Conservation (phyloP, 2,888 invertebrate genomes). For the Mythimna loreyi region DNA sequence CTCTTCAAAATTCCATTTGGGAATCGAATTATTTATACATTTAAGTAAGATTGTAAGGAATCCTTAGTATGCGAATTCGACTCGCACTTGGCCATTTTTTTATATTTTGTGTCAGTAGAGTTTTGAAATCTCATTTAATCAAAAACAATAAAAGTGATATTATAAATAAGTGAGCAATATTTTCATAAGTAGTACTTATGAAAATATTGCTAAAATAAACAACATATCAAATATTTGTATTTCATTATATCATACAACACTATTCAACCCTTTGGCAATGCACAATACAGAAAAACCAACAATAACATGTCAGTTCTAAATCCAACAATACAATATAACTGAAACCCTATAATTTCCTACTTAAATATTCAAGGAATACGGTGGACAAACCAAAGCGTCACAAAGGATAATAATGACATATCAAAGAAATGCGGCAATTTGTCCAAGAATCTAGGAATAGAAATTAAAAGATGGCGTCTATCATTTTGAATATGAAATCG, state of each 20-base stretch:
- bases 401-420: conserved; percentile 51
- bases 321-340: conserved; percentile 7
- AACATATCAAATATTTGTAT: no score
- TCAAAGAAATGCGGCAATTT: conserved; percentile 31
- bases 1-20: no score
- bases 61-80: no score
- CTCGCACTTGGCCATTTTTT: no score
- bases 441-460: conserved; percentile 37
- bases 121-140: not conserved
- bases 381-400: conserved; percentile 14
- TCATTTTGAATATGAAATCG: conserved; percentile 53
- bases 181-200: no score
- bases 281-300: not conserved
- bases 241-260: not conserved
- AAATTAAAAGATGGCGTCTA: conserved; percentile 43
- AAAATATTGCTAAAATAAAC: no score
- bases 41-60: no score
- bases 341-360: conserved; percentile 40
- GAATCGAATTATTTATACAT: no score
- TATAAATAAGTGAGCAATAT: no score
- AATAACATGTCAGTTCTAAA: not conserved
- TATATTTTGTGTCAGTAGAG: not conserved
- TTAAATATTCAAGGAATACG: conserved; percentile 22
- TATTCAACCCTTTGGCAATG: not conserved
- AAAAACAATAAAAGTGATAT: not conserved